Conservation (phyloP, 2,888 invertebrate species). For the Thecophora atra region DNA sequence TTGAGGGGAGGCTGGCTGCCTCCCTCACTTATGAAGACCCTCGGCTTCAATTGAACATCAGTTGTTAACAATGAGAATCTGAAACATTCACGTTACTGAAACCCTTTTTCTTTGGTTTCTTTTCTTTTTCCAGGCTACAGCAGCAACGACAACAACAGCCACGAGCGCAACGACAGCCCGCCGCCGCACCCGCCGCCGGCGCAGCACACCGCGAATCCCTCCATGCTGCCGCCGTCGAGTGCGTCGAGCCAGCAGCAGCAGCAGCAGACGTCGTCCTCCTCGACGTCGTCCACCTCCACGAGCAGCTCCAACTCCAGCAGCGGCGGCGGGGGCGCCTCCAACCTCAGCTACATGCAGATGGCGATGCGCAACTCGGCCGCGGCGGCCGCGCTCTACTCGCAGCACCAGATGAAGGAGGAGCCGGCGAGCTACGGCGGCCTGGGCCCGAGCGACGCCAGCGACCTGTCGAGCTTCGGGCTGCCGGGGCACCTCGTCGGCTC, state of each 20-base stretch:
- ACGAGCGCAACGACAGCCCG: conserved; percentile 60
- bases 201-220: conserved; percentile 56
- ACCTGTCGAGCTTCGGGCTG: conserved; percentile 59
- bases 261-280: conserved; percentile 55
- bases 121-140: conserved; percentile 55
- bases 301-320: conserved; percentile 50
- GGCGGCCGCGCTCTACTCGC: conserved; percentile 58
- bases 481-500: conserved; percentile 54
- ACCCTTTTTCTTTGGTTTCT: not conserved
- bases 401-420: conserved; percentile 65
- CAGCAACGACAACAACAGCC: conserved; percentile 35
- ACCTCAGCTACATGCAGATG: conserved; percentile 63
- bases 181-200: conserved; percentile 59
- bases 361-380: conserved; percentile 54
- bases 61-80: no score
- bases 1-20: not conserved
- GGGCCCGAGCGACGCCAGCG: conserved; percentile 59
- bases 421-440: conserved; percentile 53
- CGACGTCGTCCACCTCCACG: conserved; percentile 46
- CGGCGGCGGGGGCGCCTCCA: conserved; percentile 52
- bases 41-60: not conserved
- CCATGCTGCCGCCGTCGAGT: conserved; percentile 49
- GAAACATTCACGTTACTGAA: not conserved
- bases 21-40: not conserved
- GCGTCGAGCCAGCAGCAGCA: conserved; percentile 41